phyloP scores from a whole-genome alignment of 2,113 vertebrate genomes.

The Lontra canadensis region DNA sequence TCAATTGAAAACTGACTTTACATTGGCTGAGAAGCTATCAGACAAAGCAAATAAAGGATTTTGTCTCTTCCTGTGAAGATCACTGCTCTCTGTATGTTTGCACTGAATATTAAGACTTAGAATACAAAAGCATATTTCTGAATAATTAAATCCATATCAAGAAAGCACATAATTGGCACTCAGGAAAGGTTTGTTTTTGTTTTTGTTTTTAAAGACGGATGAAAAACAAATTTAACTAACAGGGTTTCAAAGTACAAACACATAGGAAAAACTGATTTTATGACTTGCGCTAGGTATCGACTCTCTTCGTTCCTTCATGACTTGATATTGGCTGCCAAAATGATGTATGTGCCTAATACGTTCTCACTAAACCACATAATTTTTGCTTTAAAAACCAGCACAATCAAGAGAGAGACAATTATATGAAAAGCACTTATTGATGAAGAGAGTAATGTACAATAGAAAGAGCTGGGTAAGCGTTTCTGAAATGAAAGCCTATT shows the following conservation, averaged over 20 bases:
- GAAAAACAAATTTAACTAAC: background rate
- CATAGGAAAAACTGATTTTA: background rate
- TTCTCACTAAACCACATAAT: background rate
- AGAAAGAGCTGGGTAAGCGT: slow-evolving; percentile 73
- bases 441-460: slow-evolving; percentile 32
- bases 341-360: slow-evolving; percentile 46
- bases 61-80: background rate
- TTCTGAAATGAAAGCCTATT: slow-evolving; percentile 71
- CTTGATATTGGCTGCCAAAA: slow-evolving; percentile 53
- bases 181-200: background rate
- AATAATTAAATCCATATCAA: background rate
- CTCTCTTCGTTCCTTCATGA: slow-evolving; percentile 48
- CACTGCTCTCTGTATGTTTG: background rate
- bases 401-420: slow-evolving; percentile 56
- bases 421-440: slow-evolving; percentile 65
- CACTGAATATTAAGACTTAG: background rate
- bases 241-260: background rate
- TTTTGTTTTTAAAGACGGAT: background rate
- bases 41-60: background rate
- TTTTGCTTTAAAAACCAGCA: slow-evolving; percentile 56
- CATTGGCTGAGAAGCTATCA: background rate
- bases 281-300: background rate
- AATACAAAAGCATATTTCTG: background rate
- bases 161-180: background rate
- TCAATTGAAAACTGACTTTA: background rate